phyloP scores from a whole-genome alignment of 2,113 vertebrate species.

The Ptychochromis oligacanthus region DNA sequence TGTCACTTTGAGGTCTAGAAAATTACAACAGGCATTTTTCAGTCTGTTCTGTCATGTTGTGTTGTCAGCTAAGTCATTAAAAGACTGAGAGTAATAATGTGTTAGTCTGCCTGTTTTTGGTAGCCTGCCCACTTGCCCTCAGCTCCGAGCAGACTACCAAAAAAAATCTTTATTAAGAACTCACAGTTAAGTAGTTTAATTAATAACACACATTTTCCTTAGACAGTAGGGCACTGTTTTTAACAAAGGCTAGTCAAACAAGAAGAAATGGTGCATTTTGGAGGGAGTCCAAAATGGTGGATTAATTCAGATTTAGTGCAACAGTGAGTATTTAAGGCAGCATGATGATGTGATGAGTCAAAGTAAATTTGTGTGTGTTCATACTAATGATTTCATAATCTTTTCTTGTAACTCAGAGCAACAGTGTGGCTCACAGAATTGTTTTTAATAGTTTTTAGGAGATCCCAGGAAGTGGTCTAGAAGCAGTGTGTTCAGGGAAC shows the following conservation, averaged over 20 bases:
- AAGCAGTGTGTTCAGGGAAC: accelerated
- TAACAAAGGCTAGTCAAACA: accelerated
- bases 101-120: not conserved
- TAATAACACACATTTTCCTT: not conserved
- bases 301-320: not conserved
- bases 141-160: not conserved
- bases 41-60: not conserved
- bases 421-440: no score
- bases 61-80: not conserved
- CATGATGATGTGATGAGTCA: not conserved
- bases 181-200: no score
- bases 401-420: not conserved
- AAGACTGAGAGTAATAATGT: not conserved
- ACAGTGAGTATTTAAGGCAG: not conserved
- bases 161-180: no score
- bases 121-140: not conserved
- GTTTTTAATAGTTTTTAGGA: no score
- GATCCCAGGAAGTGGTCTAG: not conserved
- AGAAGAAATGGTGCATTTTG: not conserved
- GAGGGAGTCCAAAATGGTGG: not conserved
- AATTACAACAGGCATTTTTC: not conserved
- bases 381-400: not conserved
- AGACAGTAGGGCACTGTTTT: not conserved
- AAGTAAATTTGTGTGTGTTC: not conserved
- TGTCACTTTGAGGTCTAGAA: not conserved